Evolutionary conservation across 2,797 vertebrate genomes (phyloP).

Genomic region (Fundulus diaphanus): DNA sequence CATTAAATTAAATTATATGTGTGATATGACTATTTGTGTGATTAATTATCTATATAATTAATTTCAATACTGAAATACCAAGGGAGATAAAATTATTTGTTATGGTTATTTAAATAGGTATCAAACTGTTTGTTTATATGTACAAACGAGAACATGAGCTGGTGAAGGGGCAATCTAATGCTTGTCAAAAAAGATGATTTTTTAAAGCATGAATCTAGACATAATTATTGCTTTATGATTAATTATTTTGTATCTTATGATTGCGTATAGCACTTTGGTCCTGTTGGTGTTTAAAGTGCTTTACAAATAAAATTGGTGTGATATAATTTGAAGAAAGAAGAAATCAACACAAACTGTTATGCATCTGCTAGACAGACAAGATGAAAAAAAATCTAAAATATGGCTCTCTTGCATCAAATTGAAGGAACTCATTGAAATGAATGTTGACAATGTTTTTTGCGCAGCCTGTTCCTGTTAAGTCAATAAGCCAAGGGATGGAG

Average conservation of each 20-base stretch:
- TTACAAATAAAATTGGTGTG: too few relatives aligned
- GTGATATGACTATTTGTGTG: background rate
- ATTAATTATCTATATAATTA: background rate
- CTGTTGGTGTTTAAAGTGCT: too few relatives aligned
- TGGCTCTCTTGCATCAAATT: background rate
- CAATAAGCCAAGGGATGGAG: background rate
- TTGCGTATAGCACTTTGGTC: too few relatives aligned
- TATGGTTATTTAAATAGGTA: background rate
- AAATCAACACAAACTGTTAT: background rate
- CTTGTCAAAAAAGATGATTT: background rate
- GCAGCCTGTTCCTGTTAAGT: slow-evolving; percentile 1
- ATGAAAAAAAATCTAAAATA: background rate
- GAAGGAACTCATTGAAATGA: background rate
- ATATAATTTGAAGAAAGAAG: background rate
- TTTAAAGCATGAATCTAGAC: background rate
- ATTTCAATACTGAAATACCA: background rate
- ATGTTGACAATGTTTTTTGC: background rate
- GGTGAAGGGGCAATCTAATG: background rate
- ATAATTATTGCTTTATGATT: too few relatives aligned
- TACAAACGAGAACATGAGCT: background rate
- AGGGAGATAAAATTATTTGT: background rate
- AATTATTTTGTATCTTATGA: too few relatives aligned
- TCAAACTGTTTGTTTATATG: background rate
- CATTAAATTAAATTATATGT: background rate
- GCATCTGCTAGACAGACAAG: background rate